phyloP scores from a whole-genome alignment of 2,888 invertebrate genomes.

The Ormyrus rosae region DNA sequence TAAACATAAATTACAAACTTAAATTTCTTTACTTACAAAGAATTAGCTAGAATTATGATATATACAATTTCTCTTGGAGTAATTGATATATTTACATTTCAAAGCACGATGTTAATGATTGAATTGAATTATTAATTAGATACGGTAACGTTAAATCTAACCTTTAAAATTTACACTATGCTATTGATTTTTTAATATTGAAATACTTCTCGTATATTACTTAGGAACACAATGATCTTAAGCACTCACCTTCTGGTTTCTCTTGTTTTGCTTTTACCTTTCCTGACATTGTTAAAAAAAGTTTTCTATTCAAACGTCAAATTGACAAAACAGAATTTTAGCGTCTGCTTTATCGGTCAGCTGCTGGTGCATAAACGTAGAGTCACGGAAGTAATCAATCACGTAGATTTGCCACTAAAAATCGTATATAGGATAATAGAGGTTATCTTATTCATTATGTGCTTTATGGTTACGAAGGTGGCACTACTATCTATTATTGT shows the following conservation, averaged over 20 bases:
- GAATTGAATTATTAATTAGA: conserved; percentile 3
- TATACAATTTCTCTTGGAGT: neutral
- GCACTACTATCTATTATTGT: too few species aligned
- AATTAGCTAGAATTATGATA: conserved; percentile 20
- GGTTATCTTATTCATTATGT: too few species aligned
- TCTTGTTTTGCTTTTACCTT: conserved; percentile 76
- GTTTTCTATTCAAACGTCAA: conserved; percentile 21
- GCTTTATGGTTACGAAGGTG: neutral
- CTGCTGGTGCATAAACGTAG: too few species aligned
- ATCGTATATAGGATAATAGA: too few species aligned
- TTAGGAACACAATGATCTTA: neutral
- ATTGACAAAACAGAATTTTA: conserved; percentile 19
- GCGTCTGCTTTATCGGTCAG: conserved; percentile 12
- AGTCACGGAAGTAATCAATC: too few species aligned
- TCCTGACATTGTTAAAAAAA: conserved; percentile 67
- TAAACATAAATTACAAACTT: too few species aligned
- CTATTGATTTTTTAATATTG: too few species aligned
- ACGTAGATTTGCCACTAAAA: too few species aligned
- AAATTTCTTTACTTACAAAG: neutral
- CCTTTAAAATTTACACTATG: neutral
- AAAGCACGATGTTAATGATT: neutral
- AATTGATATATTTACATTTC: neutral
- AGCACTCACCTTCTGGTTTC: conserved; percentile 75
- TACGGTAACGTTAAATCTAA: neutral
- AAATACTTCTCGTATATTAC: too few species aligned